Evolutionary conservation across 1,140 invertebrate genomes (phyloP), one percentile per base, ranked within the genome.

Genomic region (Macrobrachium rosenbergii): DNA sequence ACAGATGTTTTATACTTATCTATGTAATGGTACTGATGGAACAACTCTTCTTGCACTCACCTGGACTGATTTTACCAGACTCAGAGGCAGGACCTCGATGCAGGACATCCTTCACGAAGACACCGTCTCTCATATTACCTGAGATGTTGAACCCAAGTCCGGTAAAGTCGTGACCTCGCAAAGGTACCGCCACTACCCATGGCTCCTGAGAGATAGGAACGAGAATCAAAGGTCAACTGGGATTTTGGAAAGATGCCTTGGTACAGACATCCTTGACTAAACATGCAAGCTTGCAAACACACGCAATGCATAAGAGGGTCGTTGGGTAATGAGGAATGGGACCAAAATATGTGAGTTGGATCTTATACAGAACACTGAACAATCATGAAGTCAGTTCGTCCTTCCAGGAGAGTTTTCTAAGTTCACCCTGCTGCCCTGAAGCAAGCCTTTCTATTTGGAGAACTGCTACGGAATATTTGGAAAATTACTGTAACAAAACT

Each of bases 121-220:
- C 97, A 2, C 97, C 97, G 89, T 98, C 96, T 83, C 95, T 93
- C 94, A 97, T 97, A 90, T 96, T 97, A 7, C 97, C 97, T 79
- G 94, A 95, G 72, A 98, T 95, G 91, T 96, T 96, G 92, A 98
- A 96, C n/a, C 97, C 97, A 0, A 98, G 93, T 0, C 97, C 97
- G 2, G 96, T 97, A 92, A 98, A 97, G 92, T 98, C 97, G 69
- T 95, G 94, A 69, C 96, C 96, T 91, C 95, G 94, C 75, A 98
- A 92, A 83, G 95, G 94, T 11, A 97, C 96, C 37, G 94, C 92
- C 82, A 94, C 94, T 7, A 94, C 91, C 83, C 92, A 91, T 21
- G 93, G 92, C 72, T 93, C 93, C 93, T 94, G 90, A 5, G 77
- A 86, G 45, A 21, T 43, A 17, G 2, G 10, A 79, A 52, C 16